phyloP scores from a whole-genome alignment of 2,113 vertebrate species.

The Poeciliopsis occidentalis region DNA sequence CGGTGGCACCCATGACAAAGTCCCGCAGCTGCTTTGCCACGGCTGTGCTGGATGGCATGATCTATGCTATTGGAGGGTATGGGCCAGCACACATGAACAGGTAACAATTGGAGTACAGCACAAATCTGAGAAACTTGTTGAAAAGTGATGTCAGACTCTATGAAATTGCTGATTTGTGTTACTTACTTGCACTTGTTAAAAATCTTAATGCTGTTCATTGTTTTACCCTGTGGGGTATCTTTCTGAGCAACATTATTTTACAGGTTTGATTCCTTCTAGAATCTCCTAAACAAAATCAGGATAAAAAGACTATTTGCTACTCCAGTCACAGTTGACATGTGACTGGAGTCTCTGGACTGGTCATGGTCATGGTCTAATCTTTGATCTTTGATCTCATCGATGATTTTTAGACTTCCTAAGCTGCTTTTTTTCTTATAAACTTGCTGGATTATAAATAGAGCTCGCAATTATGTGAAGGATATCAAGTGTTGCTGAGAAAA shows the following conservation, averaged over 20 bases:
- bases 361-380: too few species aligned
- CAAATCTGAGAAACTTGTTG: neutral
- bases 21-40: constrained; percentile 96
- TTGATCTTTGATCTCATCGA: neutral
- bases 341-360: too few species aligned
- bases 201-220: neutral
- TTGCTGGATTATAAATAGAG: constrained; percentile 42
- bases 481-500: constrained; percentile 56
- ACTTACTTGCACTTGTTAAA: neutral
- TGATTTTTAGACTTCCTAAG: constrained; percentile 5
- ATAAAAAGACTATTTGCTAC: too few species aligned
- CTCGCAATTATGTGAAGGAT: constrained; percentile 54
- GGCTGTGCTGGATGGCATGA: constrained; percentile 92
- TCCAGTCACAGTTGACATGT: too few species aligned
- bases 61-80: constrained; percentile 96
- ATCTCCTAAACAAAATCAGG: too few species aligned
- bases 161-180: neutral
- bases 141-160: neutral
- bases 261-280: neutral
- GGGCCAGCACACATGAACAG: constrained; percentile 99
- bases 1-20: constrained; percentile 94
- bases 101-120: constrained; percentile 64
- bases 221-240: neutral
- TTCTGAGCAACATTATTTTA: neutral
- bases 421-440: constrained; percentile 15